phyloP scores from a whole-genome alignment of 2,113 vertebrate genomes.

The crab-eating macaque (Macaca fascicularis) region T2T-MFA8v1.1 NC_088386.1:70330001-70330500 shows the following conservation, averaged over 20 bases:
- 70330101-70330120: conserved; percentile 6
- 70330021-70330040: not conserved
- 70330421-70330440: conserved; percentile 2
- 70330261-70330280: not conserved
- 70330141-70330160: conserved; percentile 6
- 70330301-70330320: not conserved
- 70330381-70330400: conserved; percentile 26
- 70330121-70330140: conserved; percentile 25
- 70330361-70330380: not conserved
- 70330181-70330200: not conserved
- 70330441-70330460: not conserved
- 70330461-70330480: not conserved
- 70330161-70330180: not conserved
- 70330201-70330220: conserved; percentile 26
- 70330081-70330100: conserved; percentile 35
- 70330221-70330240: conserved; percentile 35
- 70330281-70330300: conserved; percentile 1
- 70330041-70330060: conserved; percentile 36
- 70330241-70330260: conserved; percentile 3
- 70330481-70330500: not conserved
- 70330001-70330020: not conserved
- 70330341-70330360: conserved; percentile 11
- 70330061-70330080: conserved; percentile 35
- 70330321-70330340: conserved; percentile 10
- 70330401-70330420: not conserved